A percentile compares a stretch with the other conserved stretches of the same genome.
Conservation (phyloP, 2,113 vertebrate species). For the Indicator indicator region DNA sequence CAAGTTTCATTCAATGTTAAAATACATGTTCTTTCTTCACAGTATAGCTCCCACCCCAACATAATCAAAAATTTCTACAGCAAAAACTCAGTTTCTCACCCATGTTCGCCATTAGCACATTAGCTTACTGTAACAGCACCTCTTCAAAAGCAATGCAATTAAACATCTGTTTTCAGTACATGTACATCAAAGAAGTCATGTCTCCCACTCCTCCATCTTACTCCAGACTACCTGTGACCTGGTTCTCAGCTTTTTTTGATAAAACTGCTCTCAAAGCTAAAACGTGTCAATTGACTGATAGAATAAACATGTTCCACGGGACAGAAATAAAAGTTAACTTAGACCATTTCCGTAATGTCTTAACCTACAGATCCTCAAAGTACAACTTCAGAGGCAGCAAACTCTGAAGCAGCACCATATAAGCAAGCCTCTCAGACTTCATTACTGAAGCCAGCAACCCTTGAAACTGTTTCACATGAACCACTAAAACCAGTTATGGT, state of each 20-base stretch:
- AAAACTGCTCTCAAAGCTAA: neutral
- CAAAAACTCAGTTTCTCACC: neutral
- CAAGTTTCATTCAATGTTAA: neutral
- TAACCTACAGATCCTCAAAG: neutral
- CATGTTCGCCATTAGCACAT: neutral
- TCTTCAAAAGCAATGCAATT: neutral
- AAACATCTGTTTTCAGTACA: neutral
- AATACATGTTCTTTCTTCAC: neutral
- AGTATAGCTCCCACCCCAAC: fast-evolving
- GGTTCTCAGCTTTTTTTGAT: neutral
- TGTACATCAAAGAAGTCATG: fast-evolving
- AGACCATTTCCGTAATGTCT: neutral
- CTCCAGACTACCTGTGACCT: neutral
- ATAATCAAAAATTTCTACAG: neutral
- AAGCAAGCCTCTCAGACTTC: too few species aligned
- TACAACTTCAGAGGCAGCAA: fast-evolving
- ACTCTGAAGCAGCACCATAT: neutral
- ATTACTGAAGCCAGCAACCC: neutral
- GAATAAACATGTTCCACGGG: neutral
- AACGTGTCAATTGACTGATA: neutral
- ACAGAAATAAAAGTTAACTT: neutral
- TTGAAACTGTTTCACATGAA: neutral
- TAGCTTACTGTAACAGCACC: fast-evolving
- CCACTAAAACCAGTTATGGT: neutral
- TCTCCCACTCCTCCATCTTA: neutral